phyloP scores from a whole-genome alignment of 2,888 invertebrate species.

The Sphinx pinastri region DNA sequence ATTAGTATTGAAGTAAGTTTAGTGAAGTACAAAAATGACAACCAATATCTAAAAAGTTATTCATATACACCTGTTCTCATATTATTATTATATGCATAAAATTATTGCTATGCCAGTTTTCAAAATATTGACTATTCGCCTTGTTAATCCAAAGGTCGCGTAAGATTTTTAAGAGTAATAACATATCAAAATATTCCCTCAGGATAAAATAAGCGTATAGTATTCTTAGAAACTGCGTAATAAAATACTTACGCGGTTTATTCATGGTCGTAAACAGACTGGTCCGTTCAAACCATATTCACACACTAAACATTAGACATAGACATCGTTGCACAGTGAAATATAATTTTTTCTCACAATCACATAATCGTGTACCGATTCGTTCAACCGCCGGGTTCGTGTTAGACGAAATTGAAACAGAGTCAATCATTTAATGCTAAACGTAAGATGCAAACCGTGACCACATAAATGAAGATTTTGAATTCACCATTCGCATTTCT shows the following conservation, averaged over 20 bases:
- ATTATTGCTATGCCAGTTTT: too few relatives aligned
- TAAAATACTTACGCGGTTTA: constrained; percentile 75
- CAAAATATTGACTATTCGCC: too few relatives aligned
- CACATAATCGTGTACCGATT: constrained; percentile 80
- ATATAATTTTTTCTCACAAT: constrained; percentile 81
- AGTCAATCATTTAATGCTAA: constrained; percentile 82
- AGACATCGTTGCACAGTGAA: constrained; percentile 66
- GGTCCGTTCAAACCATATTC: constrained; percentile 68
- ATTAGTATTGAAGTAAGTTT: not conserved
- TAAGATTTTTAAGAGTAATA: too few relatives aligned
- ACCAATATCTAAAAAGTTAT: too few relatives aligned
- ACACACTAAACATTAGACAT: constrained; percentile 69
- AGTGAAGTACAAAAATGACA: not conserved
- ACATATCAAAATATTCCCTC: not conserved
- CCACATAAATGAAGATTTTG: constrained; percentile 81
- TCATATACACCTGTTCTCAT: too few relatives aligned
- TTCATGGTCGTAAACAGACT: constrained; percentile 68
- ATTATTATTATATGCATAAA: too few relatives aligned
- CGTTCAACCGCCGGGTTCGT: constrained; percentile 79
- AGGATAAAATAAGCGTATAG: not conserved
- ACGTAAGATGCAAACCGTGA: constrained; percentile 79
- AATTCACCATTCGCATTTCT: constrained; percentile 79
- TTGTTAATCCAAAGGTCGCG: too few relatives aligned
- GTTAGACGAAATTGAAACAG: constrained; percentile 83
- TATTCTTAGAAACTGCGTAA: constrained; percentile 9